These are phyloP conservation scores for Cryptocephalus moraei DNA, from an alignment of 2,888 invertebrate species.

Conservation along the genomic window DNA sequence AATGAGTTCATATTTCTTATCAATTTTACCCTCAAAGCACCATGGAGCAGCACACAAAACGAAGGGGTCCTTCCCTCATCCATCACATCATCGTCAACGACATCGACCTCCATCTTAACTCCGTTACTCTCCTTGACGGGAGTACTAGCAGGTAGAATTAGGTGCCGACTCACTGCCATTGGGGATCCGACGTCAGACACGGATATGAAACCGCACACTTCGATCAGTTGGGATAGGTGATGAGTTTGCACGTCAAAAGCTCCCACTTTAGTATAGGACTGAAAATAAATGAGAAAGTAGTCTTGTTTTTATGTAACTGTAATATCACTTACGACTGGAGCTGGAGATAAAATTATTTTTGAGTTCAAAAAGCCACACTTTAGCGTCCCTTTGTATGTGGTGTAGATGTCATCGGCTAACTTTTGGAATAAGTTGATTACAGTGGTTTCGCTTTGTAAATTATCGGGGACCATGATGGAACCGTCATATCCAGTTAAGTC, in stretches of 20 bases:
- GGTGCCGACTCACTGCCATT: conserved; percentile 80
- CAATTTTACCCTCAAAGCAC: conserved; percentile 43
- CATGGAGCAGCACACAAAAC: conserved; percentile 88
- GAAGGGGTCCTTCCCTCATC: conserved; percentile 76
- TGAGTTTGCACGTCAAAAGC: conserved; percentile 54
- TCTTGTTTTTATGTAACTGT: not conserved
- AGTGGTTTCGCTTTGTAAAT: conserved; percentile 30
- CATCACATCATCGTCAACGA: conserved; percentile 44
- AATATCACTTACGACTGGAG: conserved; percentile 48
- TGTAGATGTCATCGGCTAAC: conserved; percentile 62
- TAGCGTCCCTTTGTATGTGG: conserved; percentile 59
- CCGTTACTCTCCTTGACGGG: conserved; percentile 10
- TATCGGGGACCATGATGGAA: conserved; percentile 48
- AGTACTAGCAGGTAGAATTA: conserved; percentile 67
- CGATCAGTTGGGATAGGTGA: conserved; percentile 61
- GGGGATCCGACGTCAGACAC: conserved; percentile 85
- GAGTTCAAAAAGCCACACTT: conserved; percentile 69
- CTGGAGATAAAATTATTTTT: conserved; percentile 61
- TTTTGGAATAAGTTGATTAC: conserved; percentile 51
- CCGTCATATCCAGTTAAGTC: conserved; percentile 65
- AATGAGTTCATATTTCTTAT: too few relatives aligned
- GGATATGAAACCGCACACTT: conserved; percentile 81
- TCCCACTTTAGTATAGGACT: conserved; percentile 43
- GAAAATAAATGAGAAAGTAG: conserved; percentile 13
- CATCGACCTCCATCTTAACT: conserved; percentile 22